Evolutionary conservation across 1,140 invertebrate species (phyloP).

Genomic region (Sesamia nonagrioides): DNA sequence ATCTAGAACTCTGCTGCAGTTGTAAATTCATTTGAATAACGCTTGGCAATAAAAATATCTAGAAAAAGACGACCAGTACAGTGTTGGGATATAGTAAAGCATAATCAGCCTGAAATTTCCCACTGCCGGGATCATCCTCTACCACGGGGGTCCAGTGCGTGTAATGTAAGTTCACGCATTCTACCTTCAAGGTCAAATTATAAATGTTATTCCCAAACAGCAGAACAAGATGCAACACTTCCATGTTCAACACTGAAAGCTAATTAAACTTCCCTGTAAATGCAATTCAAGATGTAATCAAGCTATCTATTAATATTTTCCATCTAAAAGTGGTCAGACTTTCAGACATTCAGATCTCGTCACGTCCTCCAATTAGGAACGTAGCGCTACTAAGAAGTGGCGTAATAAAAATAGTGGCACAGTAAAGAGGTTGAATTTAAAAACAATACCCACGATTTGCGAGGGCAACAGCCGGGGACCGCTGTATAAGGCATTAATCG

Average conservation of each 20-base stretch:
- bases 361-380: conserved; percentile 47
- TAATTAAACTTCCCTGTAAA: background rate
- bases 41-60: background rate
- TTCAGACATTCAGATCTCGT: conserved; percentile 37
- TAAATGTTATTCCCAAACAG: no score
- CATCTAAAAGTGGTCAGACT: background rate
- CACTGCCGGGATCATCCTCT: no score
- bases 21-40: background rate
- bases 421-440: conserved; percentile 49
- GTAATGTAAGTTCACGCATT: no score
- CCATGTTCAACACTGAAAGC: no score
- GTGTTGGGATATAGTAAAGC: background rate
- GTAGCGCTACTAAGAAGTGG: conserved; percentile 45
- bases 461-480: conserved; percentile 45
- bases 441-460: conserved; percentile 48
- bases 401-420: conserved; percentile 35
- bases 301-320: no score
- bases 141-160: no score
- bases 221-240: no score
- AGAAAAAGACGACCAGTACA: background rate
- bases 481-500: conserved; percentile 54
- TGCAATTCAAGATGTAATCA: background rate
- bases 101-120: no score
- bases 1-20: background rate
- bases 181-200: no score